Evolutionary conservation across 2,113 vertebrate genomes (phyloP).

Genomic region (Phaethornis superciliosus): DNA sequence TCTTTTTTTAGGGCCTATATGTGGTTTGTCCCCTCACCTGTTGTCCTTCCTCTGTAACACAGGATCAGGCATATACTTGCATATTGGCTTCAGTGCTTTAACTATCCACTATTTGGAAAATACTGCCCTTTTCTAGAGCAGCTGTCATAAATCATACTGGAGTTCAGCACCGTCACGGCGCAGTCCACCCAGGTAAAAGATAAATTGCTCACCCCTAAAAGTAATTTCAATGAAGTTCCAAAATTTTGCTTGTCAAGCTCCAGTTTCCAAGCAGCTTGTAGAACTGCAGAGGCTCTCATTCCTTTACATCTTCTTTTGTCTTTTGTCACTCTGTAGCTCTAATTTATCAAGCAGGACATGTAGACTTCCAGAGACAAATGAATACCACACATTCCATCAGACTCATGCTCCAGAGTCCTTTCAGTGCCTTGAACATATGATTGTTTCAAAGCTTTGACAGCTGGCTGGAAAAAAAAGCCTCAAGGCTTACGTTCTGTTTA

Average conservation of each 20-base stretch:
- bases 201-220: not conserved
- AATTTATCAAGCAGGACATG: not conserved
- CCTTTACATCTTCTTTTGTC: not conserved
- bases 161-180: not conserved
- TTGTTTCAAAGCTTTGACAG: conserved; percentile 19
- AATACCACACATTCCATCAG: not conserved
- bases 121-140: not conserved
- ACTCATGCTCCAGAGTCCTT: not conserved
- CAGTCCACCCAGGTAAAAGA: not conserved
- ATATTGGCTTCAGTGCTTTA: not conserved
- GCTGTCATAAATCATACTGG: not conserved
- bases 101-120: not conserved
- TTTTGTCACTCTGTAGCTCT: not conserved
- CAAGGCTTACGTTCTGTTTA: not conserved
- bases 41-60: not conserved
- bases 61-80: not conserved
- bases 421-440: not conserved
- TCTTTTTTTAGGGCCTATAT: not conserved
- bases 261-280: not conserved
- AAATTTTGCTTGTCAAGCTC: not conserved
- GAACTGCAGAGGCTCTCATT: not conserved
- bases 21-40: not conserved
- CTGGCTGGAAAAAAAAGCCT: conserved; percentile 16
- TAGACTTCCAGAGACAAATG: conserved; percentile 1
- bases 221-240: not conserved